Evolutionary conservation across 2,888 invertebrate genomes (phyloP).

Genomic region (Brachycybe producta): DNA sequence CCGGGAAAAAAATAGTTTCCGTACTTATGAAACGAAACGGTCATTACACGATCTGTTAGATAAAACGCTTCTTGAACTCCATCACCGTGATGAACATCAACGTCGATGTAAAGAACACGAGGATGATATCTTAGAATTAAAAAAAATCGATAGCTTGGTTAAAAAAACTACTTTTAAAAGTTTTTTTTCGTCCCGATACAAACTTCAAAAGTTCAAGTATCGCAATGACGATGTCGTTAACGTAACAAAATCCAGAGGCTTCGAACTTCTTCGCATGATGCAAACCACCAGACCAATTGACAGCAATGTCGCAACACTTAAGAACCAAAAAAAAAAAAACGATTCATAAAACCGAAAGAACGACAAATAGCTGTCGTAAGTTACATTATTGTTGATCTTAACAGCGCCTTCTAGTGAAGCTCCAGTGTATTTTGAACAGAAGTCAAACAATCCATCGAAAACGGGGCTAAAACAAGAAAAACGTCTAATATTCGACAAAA

Average conservation of each 20-base stretch:
- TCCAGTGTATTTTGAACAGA: constrained; percentile 94
- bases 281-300: constrained; percentile 98
- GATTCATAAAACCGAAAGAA: background rate
- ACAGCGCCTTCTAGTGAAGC: constrained; percentile 94
- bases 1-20: constrained; percentile 97
- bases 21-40: constrained; percentile 97
- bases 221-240: constrained; percentile 96
- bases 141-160: background rate
- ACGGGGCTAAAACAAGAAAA: constrained; percentile 36
- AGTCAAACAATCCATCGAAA: constrained; percentile 89
- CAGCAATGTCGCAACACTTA: constrained; percentile 79
- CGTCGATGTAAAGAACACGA: constrained; percentile 92
- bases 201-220: constrained; percentile 75
- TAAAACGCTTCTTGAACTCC: constrained; percentile 98
- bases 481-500: constrained; percentile 20
- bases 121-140: constrained; percentile 61
- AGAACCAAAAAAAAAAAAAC: background rate
- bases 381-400: constrained; percentile 74
- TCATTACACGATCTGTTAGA: constrained; percentile 94
- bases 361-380: constrained; percentile 8
- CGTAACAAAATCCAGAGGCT: constrained; percentile 98
- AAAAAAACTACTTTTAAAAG: background rate
- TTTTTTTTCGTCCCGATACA: constrained; percentile 22
- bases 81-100: constrained; percentile 96
- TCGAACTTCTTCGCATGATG: constrained; percentile 99